Base-by-base conservation (phyloP, 2,113 vertebrate species). In the Ammodramus savannarum region DNA sequence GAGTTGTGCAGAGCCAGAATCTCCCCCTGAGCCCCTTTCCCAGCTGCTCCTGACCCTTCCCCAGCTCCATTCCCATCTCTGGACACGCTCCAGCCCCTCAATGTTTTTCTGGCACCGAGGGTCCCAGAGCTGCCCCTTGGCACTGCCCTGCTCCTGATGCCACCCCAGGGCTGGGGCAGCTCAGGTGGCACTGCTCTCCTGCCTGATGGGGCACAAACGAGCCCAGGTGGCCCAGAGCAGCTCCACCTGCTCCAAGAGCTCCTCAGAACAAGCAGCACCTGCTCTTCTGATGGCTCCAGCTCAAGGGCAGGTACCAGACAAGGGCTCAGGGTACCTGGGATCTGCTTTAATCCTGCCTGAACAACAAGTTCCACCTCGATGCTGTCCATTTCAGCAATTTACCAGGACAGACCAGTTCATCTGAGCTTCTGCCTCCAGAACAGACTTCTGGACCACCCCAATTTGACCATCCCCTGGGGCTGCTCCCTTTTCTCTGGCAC, bases 401-500 rank as follows among this genome's bases (percentile, higher is more conserved):
- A 22, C 9, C 41, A 49, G 21, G 11, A 62, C 1, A 43, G 2
- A 55, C 7, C 48, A 57, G 32, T 41, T 46, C 36, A 14, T 5
- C 18, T 41, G 13, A 76, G 17, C 22, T 81, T 10, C 49, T 59
- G n/a, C 46, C 67, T 51, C 67, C 67, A 76, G 13, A 41, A 18
- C 0, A 4, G 38, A 15, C 46, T 62, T 51, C 11, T 46, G 39
- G 51, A 25, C 6, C 54, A 66, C 19, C 17, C 8, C 13, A 11
- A 2, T 10, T 0, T 12, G 9, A 32, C 4, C 52, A 76, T 18
- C 7, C 9, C 22, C 7, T 2, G 0, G n/a, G n/a, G 34, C n/a
- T 21, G 8, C 3, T 10, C 18, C 78, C 32, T 51, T 10, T 49
- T 32, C 58, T 18, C 25, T 26, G 38, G 19, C 2, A 7, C 22